Conservation (phyloP, 2,797 vertebrate species). For the Staurois parvus region DNA sequence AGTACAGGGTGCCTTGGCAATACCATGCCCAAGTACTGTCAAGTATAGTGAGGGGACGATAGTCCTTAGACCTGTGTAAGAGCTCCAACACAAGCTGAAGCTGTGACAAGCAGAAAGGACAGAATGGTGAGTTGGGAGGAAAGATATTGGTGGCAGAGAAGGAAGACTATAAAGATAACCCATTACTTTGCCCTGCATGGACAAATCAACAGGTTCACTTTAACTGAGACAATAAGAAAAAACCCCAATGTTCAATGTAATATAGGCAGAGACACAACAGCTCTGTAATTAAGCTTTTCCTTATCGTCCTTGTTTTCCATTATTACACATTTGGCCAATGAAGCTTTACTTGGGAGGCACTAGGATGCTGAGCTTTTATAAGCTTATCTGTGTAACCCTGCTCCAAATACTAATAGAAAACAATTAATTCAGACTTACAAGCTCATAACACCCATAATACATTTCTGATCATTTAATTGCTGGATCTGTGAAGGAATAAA, state of each 20-base stretch:
- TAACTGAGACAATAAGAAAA: background rate
- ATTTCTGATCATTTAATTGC: constrained; percentile 10
- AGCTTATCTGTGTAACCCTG: background rate
- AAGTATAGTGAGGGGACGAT: no score
- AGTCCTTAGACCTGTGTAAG: no score
- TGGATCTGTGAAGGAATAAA: constrained; percentile 4
- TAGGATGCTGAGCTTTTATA: constrained; percentile 7
- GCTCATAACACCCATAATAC: constrained; percentile 6
- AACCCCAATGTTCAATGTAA: background rate
- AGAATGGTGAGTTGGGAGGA: no score
- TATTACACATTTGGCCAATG: constrained; percentile 23
- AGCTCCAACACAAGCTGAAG: no score
- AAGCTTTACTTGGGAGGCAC: constrained; percentile 6
- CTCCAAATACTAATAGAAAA: constrained; percentile 13
- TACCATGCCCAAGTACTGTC: no score
- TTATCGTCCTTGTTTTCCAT: background rate
- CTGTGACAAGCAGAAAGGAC: no score
- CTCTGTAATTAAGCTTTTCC: background rate
- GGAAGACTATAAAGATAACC: no score
- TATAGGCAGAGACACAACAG: background rate
- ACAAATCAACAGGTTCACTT: no score
- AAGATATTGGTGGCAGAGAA: no score
- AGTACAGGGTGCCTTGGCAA: no score
- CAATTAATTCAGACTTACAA: constrained; percentile 14
- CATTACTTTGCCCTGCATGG: no score